phyloP scores from a whole-genome alignment of 2,888 invertebrate species.

The Periphyllus acericola region DNA sequence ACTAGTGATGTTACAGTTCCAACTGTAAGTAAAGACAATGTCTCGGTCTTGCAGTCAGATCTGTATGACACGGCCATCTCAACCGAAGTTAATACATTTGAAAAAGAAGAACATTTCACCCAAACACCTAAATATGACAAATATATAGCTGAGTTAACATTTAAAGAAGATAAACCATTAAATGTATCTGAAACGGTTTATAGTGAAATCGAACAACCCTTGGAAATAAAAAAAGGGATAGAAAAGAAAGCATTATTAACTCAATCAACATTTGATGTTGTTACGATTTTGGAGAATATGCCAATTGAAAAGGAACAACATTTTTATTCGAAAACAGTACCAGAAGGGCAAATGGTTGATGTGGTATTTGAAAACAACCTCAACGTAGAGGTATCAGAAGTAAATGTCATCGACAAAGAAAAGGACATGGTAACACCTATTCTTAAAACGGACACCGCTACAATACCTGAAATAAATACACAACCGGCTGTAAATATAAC shows the following conservation, averaged over 20 bases:
- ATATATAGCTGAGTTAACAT: conserved; percentile 64
- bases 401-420: conserved; percentile 44
- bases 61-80: conserved; percentile 65
- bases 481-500: conserved; percentile 65
- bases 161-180: conserved; percentile 65
- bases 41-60: conserved; percentile 68
- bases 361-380: conserved; percentile 65
- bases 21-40: conserved; percentile 67
- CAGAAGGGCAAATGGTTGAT: conserved; percentile 64
- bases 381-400: conserved; percentile 63
- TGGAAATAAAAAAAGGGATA: conserved; percentile 11
- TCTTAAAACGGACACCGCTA: conserved; percentile 8
- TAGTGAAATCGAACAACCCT: conserved; percentile 62
- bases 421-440: conserved; percentile 15
- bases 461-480: conserved; percentile 64
- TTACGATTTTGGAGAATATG: conserved; percentile 68
- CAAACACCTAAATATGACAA: conserved; percentile 59
- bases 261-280: conserved; percentile 63
- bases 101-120: conserved; percentile 71
- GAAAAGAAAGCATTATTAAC: conserved; percentile 16
- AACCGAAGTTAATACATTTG: conserved; percentile 69
- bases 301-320: conserved; percentile 72
- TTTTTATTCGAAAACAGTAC: conserved; percentile 66
- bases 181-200: conserved; percentile 58
- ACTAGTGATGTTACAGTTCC: conserved; percentile 66